Conservation (phyloP, 1,140 invertebrate species). For the Drosophila triauraria region DNA sequence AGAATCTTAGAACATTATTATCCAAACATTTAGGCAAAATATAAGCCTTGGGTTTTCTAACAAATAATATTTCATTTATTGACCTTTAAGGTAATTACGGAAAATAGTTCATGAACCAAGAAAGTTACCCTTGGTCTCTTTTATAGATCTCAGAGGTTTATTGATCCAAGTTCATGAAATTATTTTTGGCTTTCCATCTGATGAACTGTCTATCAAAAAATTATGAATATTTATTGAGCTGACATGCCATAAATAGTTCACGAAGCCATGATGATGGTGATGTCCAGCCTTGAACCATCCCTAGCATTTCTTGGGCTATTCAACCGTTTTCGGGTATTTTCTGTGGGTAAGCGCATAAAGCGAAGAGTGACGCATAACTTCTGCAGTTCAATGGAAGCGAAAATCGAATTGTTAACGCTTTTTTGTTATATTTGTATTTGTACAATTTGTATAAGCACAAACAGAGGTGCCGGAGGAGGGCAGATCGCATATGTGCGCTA, state of each 20-base stretch:
- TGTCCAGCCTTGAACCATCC: constrained; percentile 43
- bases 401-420: constrained; percentile 65
- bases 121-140: constrained; percentile 25
- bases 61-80: background rate
- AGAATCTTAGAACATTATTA: background rate
- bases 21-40: background rate
- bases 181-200: constrained; percentile 5
- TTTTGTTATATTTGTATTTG: constrained; percentile 48
- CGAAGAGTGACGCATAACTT: constrained; percentile 57
- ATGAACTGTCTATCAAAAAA: constrained; percentile 46
- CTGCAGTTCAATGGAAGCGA: constrained; percentile 65
- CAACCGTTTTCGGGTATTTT: constrained; percentile 41
- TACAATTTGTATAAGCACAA: constrained; percentile 22
- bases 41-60: background rate
- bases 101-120: constrained; percentile 26
- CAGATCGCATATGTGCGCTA: constrained; percentile 60
- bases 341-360: constrained; percentile 30
- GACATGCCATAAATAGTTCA: constrained; percentile 35
- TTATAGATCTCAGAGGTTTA: constrained; percentile 7
- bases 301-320: constrained; percentile 47
- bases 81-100: background rate
- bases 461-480: background rate
- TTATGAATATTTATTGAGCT: constrained; percentile 30
- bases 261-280: constrained; percentile 11
- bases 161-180: constrained; percentile 26